Percentiles rank a stretch among this genome's conserved stretches.
These are phyloP conservation scores for Bostrychus sinensis DNA, from an alignment of 2,113 vertebrate species.

Conservation along the genomic window DNA sequence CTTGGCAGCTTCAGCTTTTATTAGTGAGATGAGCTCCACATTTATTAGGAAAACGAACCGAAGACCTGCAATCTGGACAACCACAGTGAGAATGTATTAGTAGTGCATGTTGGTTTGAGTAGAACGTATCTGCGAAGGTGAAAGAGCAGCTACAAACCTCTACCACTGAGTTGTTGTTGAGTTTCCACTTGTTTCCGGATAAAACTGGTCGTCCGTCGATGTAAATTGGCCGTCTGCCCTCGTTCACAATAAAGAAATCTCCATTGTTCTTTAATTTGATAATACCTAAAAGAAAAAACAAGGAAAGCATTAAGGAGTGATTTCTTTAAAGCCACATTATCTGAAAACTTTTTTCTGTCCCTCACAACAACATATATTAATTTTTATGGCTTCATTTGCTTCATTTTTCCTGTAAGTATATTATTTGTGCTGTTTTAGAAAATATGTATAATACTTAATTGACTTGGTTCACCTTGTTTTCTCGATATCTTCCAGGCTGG, in stretches of 20 bases:
- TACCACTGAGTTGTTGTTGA: slow-evolving; percentile 95
- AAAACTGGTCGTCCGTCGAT: slow-evolving; percentile 93
- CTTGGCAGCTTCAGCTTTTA: slow-evolving; percentile 94
- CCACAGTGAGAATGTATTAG: too few relatives aligned
- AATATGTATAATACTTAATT: too few relatives aligned
- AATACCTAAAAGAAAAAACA: slow-evolving; percentile 78
- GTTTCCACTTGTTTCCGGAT: slow-evolving; percentile 93
- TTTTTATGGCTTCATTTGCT: too few relatives aligned
- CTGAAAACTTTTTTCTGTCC: too few relatives aligned
- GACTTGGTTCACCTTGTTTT: slow-evolving; percentile 85
- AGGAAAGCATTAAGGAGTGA: neutral
- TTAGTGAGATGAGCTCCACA: slow-evolving; percentile 93
- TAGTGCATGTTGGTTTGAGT: too few relatives aligned
- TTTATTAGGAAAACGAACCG: slow-evolving; percentile 97
- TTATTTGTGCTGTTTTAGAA: too few relatives aligned
- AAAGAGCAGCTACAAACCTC: slow-evolving; percentile 78
- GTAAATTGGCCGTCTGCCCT: slow-evolving; percentile 92
- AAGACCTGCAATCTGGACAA: slow-evolving; percentile 89
- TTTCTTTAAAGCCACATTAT: neutral
- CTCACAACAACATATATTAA: too few relatives aligned
- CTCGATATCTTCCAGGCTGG: slow-evolving; percentile 97
- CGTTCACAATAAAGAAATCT: slow-evolving; percentile 95
- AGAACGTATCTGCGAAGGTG: too few relatives aligned
- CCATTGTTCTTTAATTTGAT: slow-evolving; percentile 96
- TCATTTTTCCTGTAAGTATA: too few relatives aligned